Base-by-base conservation (phyloP, 2,113 vertebrate genomes). In the Siniperca chuatsi region DNA sequence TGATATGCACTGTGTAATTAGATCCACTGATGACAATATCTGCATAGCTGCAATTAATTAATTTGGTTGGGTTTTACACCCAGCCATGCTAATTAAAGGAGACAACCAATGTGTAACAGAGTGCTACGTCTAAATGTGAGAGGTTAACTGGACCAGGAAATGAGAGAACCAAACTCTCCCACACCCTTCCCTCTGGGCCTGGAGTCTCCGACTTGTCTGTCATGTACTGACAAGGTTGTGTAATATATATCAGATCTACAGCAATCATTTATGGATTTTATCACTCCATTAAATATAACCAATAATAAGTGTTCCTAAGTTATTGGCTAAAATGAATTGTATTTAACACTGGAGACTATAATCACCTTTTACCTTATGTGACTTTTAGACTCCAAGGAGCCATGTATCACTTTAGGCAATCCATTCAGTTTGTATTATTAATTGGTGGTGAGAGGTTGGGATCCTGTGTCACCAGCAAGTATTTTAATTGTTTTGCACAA, bases 1-100 rank as follows among this genome's bases (percentile, higher is more conserved):
- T 71, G 83, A 84, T 82, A 74, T 60, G 37, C 54, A 15, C 69
- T 58, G 52, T 69, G 91, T 87, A 90, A 94, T 89, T 75, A 90
- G 82, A 94, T 79, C 88, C 72, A 60, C 76, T 79, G 79, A 87
- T 13, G 62, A 37, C 75, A 81, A 48, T 48, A 75, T 76, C 23
- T 77, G 44, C 35, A 70, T 66, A 79, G 54, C 55, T 67, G 66
- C 83, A 81, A 76, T 90, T 72, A 48, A 89, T 89, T 87, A 4
- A 78, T 79, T 52, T 72, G 21, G 64, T 44, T 55, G 13, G 29
- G 40, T 77, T 88, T 81, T 50, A 55, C 50, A 87, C 48, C 3
- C 44, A 74, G 23, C 58, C 21, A 50, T 1, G 3, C n/a, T 35
- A 42, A 82, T 33, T 20, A 1, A 42, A 70, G 70, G 42, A 67